phyloP scores from a whole-genome alignment of 2,797 vertebrate species.

The Cottoperca gobio region DNA sequence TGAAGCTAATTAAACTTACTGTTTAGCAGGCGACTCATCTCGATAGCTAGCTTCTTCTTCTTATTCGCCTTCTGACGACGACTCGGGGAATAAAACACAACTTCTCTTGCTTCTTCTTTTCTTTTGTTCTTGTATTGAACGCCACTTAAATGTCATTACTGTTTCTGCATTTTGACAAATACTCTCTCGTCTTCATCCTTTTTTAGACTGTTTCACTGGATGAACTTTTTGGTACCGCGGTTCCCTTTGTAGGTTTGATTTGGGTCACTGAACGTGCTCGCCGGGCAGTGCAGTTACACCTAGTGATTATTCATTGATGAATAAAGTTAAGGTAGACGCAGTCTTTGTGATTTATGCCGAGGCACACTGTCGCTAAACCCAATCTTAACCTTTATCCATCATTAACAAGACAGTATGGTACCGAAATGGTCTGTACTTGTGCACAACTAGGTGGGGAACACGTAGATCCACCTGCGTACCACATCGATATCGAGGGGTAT shows the following conservation, averaged over 20 bases:
- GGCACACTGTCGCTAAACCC: background rate
- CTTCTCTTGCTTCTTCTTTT: background rate
- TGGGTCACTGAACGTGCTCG: background rate
- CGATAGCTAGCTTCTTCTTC: background rate
- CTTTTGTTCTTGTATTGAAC: accelerated
- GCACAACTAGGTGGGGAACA: background rate
- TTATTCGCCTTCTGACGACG: background rate
- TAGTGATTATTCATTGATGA: background rate
- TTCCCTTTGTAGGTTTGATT: background rate
- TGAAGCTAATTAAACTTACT: background rate
- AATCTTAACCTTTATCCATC: background rate
- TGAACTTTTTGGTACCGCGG: background rate
- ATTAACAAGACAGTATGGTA: background rate
- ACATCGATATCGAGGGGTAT: accelerated
- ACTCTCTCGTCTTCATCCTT: too few species aligned
- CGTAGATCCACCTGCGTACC: background rate
- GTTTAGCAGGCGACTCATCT: background rate
- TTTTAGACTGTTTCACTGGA: accelerated
- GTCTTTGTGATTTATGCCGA: too few species aligned
- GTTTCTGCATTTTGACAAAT: background rate
- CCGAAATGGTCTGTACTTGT: background rate
- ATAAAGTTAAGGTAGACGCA: background rate
- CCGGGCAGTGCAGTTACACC: background rate
- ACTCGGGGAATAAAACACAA: too few species aligned
- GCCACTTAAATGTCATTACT: accelerated